Conservation (phyloP, 2,888 invertebrate genomes). For the Heliconius charithonia region DNA sequence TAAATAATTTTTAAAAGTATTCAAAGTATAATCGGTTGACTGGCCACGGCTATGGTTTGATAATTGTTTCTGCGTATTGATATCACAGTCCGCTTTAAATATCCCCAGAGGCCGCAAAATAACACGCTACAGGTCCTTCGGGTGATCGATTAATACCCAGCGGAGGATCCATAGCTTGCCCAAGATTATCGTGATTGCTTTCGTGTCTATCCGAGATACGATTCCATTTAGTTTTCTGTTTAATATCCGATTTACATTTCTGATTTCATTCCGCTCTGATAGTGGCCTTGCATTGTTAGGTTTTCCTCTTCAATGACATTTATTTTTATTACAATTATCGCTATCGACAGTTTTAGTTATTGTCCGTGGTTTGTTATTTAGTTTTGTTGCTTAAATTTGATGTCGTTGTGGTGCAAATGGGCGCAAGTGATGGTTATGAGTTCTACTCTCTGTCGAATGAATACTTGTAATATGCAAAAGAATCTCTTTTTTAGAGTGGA, state of each 20-base stretch:
- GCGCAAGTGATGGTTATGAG: background rate
- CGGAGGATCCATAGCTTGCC: conserved; percentile 59
- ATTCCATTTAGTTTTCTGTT: conserved; percentile 47
- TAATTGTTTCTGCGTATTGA: conserved; percentile 48
- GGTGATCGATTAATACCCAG: conserved; percentile 60
- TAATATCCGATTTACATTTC: conserved; percentile 47
- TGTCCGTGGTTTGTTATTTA: conserved; percentile 14
- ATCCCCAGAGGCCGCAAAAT: conserved; percentile 46
- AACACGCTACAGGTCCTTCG: conserved; percentile 54
- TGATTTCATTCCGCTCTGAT: conserved; percentile 43
- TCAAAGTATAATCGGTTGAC: conserved; percentile 5
- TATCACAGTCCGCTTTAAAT: conserved; percentile 37
- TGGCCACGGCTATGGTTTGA: conserved; percentile 18
- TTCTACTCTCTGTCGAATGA: background rate
- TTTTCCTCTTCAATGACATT: conserved; percentile 40
- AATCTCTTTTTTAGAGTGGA: background rate
- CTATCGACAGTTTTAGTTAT: conserved; percentile 22
- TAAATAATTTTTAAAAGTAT: background rate
- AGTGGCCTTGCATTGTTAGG: conserved; percentile 45
- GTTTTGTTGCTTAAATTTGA: conserved; percentile 6
- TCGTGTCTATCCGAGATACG: conserved; percentile 45
- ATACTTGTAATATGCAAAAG: background rate
- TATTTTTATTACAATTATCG: conserved; percentile 36
- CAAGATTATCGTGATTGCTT: conserved; percentile 55
- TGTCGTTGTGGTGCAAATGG: background rate